Base-by-base conservation (phyloP, 1,140 invertebrate species). In the Muscidifurax raptorellus region DNA sequence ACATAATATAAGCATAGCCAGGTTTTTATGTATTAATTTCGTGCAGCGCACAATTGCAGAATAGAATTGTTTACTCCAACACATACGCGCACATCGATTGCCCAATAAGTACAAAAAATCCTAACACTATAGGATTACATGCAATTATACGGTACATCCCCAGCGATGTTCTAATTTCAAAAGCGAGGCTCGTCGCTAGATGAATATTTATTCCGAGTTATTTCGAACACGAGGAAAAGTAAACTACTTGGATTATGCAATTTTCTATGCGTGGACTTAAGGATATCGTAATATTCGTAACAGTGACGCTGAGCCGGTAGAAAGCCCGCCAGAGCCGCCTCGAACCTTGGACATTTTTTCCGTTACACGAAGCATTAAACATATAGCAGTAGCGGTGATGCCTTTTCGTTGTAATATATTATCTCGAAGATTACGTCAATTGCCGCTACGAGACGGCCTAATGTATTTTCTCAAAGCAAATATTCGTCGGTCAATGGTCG, bases 331-430 rank as follows among this genome's bases (percentile, higher is more conserved):
- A 52, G 22, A 71, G 75, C n/a, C 7, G 25, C 4, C 25, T 47
- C 22, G 25, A 80, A 74, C 67, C 76, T 80, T 80, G 71, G 36
- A 67, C 44, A 80, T 78, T 78, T 85, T 76, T 82, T 82, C 25
- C 72, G 64, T 69, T 81, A 82, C 67, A 78, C 67, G 74, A 30
- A 0, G 71, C 64, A 59, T 82, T 81, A 52, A 85, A 81, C 30
- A 71, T 52, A 52, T n/a, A 22, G 67, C 22, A 64, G n/a, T n/a
- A n/a, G 2, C 40, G 3, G 12, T 32, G 52, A 36, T 80, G 13
- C 27, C 4, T 27, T 80, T 80, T 13, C 36, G 0, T 69, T 15
- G 64, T 80, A 67, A 64, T 27, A 18, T 30, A 67, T 69, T 80
- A 67, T 67, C 15, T 36, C 0, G n/a, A 0, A 32, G 64, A 64